phyloP scores from a whole-genome alignment of 2,113 vertebrate species.

The Prolemur simus region DNA sequence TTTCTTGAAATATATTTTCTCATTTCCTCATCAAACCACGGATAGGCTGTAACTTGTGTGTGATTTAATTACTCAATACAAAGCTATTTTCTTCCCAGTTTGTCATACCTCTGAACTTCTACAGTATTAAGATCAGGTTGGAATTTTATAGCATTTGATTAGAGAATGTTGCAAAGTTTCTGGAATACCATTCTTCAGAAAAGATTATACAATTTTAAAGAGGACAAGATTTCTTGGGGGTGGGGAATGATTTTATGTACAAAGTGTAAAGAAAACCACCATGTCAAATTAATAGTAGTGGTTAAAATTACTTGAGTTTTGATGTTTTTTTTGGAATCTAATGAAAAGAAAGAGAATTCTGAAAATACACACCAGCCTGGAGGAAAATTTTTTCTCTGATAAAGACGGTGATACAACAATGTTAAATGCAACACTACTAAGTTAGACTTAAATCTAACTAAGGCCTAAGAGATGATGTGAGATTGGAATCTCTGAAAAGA shows the following conservation, averaged over 20 bases:
- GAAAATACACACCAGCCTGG: not conserved
- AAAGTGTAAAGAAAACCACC: not conserved
- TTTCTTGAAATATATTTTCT: not conserved
- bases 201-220: not conserved
- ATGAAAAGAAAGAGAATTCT: slow-evolving; percentile 33
- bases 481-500: not conserved
- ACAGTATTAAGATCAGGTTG: not conserved
- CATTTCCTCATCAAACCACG: not conserved
- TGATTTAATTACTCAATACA: not conserved
- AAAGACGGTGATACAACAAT: not conserved
- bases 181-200: slow-evolving; percentile 5
- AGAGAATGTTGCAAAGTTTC: not conserved
- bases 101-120: not conserved
- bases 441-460: not conserved
- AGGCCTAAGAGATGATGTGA: not conserved
- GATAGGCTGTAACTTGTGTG: not conserved
- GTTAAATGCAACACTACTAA: not conserved
- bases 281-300: not conserved
- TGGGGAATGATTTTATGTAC: not conserved
- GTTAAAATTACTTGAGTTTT: not conserved
- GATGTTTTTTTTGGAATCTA: not conserved
- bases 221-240: not conserved
- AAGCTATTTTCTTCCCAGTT: not conserved
- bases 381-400: not conserved
- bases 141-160: not conserved